Conservation (phyloP, 2,113 vertebrate genomes). For the Strix uralensis region DNA sequence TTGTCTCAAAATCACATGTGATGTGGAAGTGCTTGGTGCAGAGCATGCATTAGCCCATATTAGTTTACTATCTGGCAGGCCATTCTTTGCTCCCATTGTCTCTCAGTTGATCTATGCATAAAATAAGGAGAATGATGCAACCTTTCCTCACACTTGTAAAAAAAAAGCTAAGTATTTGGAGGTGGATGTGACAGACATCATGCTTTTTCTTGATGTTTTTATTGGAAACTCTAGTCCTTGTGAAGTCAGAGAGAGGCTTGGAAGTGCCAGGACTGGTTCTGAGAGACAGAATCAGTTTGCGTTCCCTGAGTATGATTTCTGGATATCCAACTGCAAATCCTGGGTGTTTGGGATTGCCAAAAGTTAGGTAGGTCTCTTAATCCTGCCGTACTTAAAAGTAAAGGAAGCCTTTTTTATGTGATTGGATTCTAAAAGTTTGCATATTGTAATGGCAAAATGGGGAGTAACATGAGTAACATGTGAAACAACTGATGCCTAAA, state of each 20-base stretch:
- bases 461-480: background rate
- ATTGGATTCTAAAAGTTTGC: background rate
- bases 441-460: background rate
- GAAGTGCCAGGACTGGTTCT: background rate
- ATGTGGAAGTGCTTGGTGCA: background rate
- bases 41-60: background rate
- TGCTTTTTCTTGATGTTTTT: background rate
- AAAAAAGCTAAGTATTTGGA: background rate
- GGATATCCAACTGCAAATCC: background rate
- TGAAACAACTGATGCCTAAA: background rate
- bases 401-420: background rate
- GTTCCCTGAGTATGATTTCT: fast-evolving
- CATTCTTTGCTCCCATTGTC: background rate
- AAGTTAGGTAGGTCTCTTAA: background rate
- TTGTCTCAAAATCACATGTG: background rate
- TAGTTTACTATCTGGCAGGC: no score
- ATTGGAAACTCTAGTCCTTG: background rate
- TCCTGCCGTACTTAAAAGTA: background rate
- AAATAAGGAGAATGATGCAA: background rate
- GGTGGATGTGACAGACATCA: no score
- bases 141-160: background rate
- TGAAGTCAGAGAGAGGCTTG: background rate
- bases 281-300: background rate
- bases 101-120: fast-evolving
- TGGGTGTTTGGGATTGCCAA: background rate